Base-by-base conservation (phyloP, 2,797 vertebrate genomes). In the Thaleichthys pacificus region DNA sequence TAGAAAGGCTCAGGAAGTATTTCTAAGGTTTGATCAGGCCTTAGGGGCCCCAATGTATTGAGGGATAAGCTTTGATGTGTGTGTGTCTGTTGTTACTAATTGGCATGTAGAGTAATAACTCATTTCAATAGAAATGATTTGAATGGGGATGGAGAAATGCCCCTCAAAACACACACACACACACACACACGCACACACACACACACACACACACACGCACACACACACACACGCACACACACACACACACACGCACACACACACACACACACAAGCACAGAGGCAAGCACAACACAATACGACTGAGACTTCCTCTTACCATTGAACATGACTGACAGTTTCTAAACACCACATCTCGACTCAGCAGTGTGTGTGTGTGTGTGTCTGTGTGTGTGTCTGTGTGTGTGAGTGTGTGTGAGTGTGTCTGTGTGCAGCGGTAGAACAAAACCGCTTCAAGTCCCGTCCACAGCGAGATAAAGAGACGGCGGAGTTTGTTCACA, bases 361-460 rank as follows among this genome's bases (percentile, higher is more conserved):
- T 49, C 61, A 54, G 24, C 42, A 30, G 14, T 19, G 66, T 12
- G 42, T 3, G 35, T 11, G 35, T 35, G 49, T 26, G 26, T 28
- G 35, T 11, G 35, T 35, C 26, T 26, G 26, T 28, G 26, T 28
- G 35, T 38, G 51, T 26, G 28, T 30, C 2, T 30, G 47, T 67
- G 66, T 26, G 28, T 30, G n/a, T n/a, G n/a, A n/a, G n/a, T 2
- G 14, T 19, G 66, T 11, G 11, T 3, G 35, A 8, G 35, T 38
- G 49, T 26, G 28, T 30, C 2, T 30, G 47, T 67, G 66, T 28
- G 26, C 15, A 62, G 32, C 60, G 30, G 32, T 60, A 35, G 66
- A 74, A 71, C 54, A 71, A 56, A 76, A 76, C 19, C 57, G n/a
- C 68, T 78, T 49, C 11, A 66, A 28, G 58, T 71, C 67, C 30